Evolutionary conservation across 2,888 invertebrate genomes (phyloP), one percentile per base, ranked within the genome.

Genomic region (Unio delphinus): DNA sequence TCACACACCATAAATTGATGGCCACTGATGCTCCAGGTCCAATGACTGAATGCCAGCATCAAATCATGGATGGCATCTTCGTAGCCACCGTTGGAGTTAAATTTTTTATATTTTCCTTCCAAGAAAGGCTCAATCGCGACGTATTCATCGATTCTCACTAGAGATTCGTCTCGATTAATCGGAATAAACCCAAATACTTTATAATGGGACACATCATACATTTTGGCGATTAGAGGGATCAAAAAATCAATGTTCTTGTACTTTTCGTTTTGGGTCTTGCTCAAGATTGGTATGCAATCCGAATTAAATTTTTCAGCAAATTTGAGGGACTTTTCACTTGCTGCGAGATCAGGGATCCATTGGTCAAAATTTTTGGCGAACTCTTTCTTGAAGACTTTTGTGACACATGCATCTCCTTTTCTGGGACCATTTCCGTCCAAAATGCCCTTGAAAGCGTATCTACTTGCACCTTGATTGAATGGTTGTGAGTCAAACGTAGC

Each of bases 81-180:
- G 55, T 68, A 74, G 20, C 75, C 76, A 15, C 68, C 70, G 45
- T 76, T 76, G 0, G 74, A 75, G 62, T 77, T 79, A 55, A 75
- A 75, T 28, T 77, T 79, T 54, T 76, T 74, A 34, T 77, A 79
- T 23, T 57, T 8, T 15, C 79, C 79, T 15, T 73, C 61, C 11
- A 79, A 67, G 61, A 65, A 77, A 0, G 75, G 75, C 65, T 79
- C 79, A 11, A 79, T 79, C 1, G 75, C 73, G 4, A 79, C 76
- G 34, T 70, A 67, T 59, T 79, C 79, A 17, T 56, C 67, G 1
- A 75, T 75, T 28, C 55, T 55, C 1, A 77, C 73, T 56, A 75
- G 75, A 3, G 69, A 72, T 7, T 62, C 67, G 57, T 77, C 77
- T 34, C 75, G 67, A 15, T 64, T 67, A n/a, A 75, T 64, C 5